These are phyloP conservation scores for Nesoenas mayeri DNA, from an alignment of 2,113 vertebrate genomes.

Conservation along the genomic window DNA sequence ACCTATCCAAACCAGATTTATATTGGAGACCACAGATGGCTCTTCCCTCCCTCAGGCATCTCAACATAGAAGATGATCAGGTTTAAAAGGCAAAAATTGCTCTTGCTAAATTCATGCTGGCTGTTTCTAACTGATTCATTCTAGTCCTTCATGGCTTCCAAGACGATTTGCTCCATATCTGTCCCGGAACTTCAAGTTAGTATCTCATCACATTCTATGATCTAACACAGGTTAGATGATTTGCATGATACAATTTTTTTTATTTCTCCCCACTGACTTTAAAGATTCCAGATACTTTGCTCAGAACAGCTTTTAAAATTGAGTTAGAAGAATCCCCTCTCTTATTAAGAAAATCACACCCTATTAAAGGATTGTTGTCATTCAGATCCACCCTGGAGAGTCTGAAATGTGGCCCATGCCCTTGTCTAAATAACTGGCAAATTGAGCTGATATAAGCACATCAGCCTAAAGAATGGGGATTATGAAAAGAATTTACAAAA, in stretches of 20 bases:
- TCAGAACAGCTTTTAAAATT: neutral
- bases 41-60: neutral
- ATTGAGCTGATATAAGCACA: neutral
- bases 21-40: neutral
- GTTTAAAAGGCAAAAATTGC: neutral
- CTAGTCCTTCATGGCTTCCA: neutral
- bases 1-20: neutral
- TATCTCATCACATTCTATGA: neutral
- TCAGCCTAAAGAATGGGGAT: neutral
- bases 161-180: neutral
- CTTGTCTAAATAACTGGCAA: neutral
- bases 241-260: neutral
- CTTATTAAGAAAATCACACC: neutral
- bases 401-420: neutral
- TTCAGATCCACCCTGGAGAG: neutral
- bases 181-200: neutral
- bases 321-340: neutral
- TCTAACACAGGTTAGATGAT: neutral
- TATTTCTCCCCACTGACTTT: neutral
- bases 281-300: neutral
- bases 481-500: neutral
- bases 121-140: neutral
- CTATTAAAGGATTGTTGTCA: neutral
- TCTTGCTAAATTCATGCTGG: neutral
- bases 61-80: neutral